Conservation (phyloP, 2,888 invertebrate genomes). For the Baronia brevicornis region DNA sequence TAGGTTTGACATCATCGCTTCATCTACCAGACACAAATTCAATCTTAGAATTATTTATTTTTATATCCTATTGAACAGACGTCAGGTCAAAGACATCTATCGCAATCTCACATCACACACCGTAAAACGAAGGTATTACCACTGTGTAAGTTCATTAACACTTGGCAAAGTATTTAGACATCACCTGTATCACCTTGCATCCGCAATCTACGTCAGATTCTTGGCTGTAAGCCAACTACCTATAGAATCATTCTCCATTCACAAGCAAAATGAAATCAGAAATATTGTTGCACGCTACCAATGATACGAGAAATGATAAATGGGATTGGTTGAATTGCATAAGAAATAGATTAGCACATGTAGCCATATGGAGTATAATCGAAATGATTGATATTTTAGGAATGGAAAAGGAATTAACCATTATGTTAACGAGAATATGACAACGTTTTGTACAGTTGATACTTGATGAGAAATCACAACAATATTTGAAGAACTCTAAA, state of each 20-base stretch:
- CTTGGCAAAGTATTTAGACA: constrained; percentile 46
- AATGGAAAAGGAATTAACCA: too few species aligned
- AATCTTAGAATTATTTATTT: background rate
- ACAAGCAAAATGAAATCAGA: constrained; percentile 20
- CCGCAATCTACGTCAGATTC: constrained; percentile 25
- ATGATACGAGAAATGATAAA: constrained; percentile 5
- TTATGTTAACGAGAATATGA: too few species aligned
- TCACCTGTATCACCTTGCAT: constrained; percentile 52
- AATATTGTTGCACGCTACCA: constrained; percentile 4
- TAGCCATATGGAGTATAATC: too few species aligned
- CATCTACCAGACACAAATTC: background rate
- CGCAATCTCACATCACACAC: constrained; percentile 7
- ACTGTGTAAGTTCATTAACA: constrained; percentile 63
- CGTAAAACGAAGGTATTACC: constrained; percentile 28
- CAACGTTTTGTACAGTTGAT: too few species aligned
- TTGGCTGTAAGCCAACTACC: constrained; percentile 44
- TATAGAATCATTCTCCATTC: constrained; percentile 30
- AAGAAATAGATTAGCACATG: too few species aligned
- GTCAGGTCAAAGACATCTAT: constrained; percentile 12
- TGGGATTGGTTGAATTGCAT: background rate
- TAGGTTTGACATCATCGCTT: too few species aligned
- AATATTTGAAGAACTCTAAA: too few species aligned
- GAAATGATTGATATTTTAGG: too few species aligned
- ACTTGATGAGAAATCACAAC: too few species aligned
- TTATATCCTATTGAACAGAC: background rate